Evolutionary conservation across 2,888 invertebrate genomes (phyloP), one percentile per base, ranked within the genome.

Genomic region (Epinotia demarniana): DNA sequence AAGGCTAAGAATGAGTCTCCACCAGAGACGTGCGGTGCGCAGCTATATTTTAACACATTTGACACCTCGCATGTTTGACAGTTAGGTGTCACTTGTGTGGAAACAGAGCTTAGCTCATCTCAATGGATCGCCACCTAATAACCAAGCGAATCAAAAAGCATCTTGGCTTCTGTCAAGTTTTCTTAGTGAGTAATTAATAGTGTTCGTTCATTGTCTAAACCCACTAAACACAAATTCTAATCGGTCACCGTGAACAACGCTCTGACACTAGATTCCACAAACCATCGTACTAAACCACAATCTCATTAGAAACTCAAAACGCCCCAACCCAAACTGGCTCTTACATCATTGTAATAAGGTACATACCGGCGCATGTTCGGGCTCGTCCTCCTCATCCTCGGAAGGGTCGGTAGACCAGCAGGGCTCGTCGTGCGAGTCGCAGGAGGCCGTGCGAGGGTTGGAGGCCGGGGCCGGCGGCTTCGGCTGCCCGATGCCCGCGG

Each of bases 381-480:
- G 92, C 77, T 98, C 97, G 83, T 98, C 98, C 79, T 98, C 98
- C 79, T 98, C 98, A 79, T 97, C 97, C 82, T 98, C 98, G 78
- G 98, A 98, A 85, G 97, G 97, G 88, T 98, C 98, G 2, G 98
- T 98, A 82, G 98, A 98, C 97, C 98, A 98, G 84, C 97, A 97
- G 64, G 96, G 96, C 84, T 96, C 96, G 83, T 97, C 97, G 82
- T 96, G 96, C 77, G 87, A 78, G 84, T 92, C 91, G 82, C 91
- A 90, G 62, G 89, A 94, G 72, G 89, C 92, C 64, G 88, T 84
- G 79, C 92, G 91, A 12, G 89, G 83, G 49, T 79, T n/a, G 58
- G 46, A 83, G 53, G 79, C 77, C 83, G 90, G 83, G 81, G 88
- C 80, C n/a, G 66, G 77, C 57, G 80, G 80, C 76, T 81, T 83